These are phyloP conservation scores for Rattus rattus DNA, from an alignment of 2,113 vertebrate species.

Conservation along the genomic window DNA sequence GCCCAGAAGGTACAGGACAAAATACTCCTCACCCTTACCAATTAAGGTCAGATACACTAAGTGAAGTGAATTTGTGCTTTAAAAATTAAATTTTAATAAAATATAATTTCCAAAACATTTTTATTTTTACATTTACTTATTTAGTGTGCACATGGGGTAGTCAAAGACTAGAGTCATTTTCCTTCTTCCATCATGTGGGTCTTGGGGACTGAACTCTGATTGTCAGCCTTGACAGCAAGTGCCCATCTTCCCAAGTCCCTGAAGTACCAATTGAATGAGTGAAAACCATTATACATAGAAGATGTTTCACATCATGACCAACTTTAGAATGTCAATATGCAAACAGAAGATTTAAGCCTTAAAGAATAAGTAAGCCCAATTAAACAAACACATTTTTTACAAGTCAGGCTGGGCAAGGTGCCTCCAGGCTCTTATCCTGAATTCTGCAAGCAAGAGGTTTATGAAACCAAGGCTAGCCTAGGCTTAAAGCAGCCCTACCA, in stretches of 20 bases:
- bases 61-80: slow-evolving; percentile 51
- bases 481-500: neutral
- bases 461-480: neutral
- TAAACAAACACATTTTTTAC: slow-evolving; percentile 18
- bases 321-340: slow-evolving; percentile 35
- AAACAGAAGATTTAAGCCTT: slow-evolving; percentile 30
- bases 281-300: slow-evolving; percentile 30
- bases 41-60: slow-evolving; percentile 42
- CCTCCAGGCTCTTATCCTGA: neutral
- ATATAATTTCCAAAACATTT: neutral
- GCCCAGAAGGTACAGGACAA: neutral
- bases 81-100: slow-evolving; percentile 50
- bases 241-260: neutral
- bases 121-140: neutral
- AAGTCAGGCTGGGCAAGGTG: neutral
- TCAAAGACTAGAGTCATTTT: neutral
- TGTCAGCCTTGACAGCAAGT: neutral
- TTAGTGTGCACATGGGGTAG: neutral
- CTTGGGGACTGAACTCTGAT: neutral
- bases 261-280: slow-evolving; percentile 2
- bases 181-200: neutral
- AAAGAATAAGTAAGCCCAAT: slow-evolving; percentile 37
- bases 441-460: neutral
- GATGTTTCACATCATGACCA: slow-evolving; percentile 59
- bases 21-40: neutral